phyloP scores from a whole-genome alignment of 2,888 invertebrate species.

The Stramonita haemastoma region DNA sequence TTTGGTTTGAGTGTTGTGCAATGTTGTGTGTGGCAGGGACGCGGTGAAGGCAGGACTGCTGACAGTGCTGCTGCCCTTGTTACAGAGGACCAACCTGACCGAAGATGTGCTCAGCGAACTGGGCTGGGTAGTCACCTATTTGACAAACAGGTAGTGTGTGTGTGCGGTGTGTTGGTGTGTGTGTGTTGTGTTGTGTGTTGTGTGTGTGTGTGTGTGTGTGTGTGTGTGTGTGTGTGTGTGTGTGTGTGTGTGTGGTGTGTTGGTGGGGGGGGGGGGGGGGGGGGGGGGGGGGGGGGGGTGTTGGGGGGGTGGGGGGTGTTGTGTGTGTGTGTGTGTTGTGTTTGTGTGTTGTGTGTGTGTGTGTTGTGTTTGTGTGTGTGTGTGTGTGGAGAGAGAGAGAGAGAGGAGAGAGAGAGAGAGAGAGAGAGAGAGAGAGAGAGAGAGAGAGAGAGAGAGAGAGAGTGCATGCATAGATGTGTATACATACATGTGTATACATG shows the following conservation, averaged over 20 bases:
- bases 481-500: too few relatives aligned
- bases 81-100: constrained; percentile 46
- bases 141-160: constrained; percentile 65
- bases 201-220: not conserved
- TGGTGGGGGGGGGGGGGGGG: too few relatives aligned
- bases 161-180: not conserved
- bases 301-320: too few relatives aligned
- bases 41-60: constrained; percentile 64
- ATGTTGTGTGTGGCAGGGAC: constrained; percentile 59
- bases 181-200: not conserved
- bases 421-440: too few relatives aligned
- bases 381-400: too few relatives aligned
- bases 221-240: not conserved
- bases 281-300: too few relatives aligned
- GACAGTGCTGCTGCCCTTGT: constrained; percentile 55
- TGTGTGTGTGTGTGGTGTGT: not conserved
- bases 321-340: not conserved
- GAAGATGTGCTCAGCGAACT: constrained; percentile 61
- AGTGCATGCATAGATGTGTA: too few relatives aligned
- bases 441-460: too few relatives aligned
- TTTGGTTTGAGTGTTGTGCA: too few relatives aligned
- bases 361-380: too few relatives aligned
- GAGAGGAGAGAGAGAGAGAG: too few relatives aligned
- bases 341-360: too few relatives aligned
- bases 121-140: constrained; percentile 71